Conservation (phyloP, 2,797 vertebrate species). For the Pterois miles region DNA sequence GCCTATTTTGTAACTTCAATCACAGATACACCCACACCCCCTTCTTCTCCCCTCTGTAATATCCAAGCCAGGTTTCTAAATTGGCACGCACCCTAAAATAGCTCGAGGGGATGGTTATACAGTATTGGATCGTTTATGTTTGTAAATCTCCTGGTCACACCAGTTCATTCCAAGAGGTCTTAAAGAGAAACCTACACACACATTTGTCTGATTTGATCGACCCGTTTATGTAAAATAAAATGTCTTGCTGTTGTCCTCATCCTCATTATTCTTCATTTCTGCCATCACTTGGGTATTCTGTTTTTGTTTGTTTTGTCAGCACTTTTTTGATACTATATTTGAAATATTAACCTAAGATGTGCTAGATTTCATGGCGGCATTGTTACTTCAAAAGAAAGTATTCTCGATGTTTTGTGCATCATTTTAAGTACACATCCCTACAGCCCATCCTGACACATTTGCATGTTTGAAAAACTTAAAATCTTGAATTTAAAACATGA, state of each 20-base stretch:
- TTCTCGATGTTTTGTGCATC: background rate
- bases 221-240: background rate
- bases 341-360: background rate
- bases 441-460: background rate
- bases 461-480: background rate
- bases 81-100: conserved; percentile 31
- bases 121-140: background rate
- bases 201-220: background rate
- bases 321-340: background rate
- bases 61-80: conserved; percentile 36
- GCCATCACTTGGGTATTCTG: background rate
- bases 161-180: background rate
- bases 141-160: background rate
- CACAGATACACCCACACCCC: background rate
- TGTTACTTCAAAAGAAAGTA: background rate
- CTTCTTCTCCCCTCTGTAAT: background rate
- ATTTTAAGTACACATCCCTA: background rate
- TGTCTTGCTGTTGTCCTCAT: background rate
- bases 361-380: too few species aligned
- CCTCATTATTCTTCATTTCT: background rate
- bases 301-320: background rate
- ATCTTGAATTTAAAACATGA: background rate
- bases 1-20: background rate
- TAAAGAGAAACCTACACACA: background rate
- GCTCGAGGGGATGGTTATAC: background rate